Evolutionary conservation across 2,113 vertebrate genomes (phyloP).

Genomic region (Cyanoramphus novaezelandiae): DNA sequence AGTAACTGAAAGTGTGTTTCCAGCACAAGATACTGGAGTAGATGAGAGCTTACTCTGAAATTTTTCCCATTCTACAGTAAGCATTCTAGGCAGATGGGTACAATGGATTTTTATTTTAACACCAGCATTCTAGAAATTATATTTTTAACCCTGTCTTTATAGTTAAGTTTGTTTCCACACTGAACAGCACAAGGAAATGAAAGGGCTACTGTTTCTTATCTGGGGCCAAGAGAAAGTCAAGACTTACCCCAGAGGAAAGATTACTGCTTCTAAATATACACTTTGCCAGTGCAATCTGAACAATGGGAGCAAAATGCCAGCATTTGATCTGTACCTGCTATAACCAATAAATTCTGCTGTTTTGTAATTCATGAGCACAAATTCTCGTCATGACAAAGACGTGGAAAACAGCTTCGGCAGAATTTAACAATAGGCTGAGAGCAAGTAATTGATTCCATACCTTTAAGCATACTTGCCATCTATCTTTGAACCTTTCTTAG

Average conservation of each 20-base stretch:
- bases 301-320: slow-evolving; percentile 29
- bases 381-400: background rate
- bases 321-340: slow-evolving; percentile 6
- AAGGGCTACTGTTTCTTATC: background rate
- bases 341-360: slow-evolving; percentile 19
- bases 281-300: slow-evolving; percentile 2
- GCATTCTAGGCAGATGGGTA: background rate
- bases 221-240: background rate
- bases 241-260: background rate
- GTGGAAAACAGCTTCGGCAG: background rate
- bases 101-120: background rate
- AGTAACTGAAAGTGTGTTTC: background rate
- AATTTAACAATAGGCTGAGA: background rate
- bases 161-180: background rate
- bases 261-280: background rate
- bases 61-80: background rate
- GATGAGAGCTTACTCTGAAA: background rate
- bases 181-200: background rate
- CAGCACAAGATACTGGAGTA: background rate
- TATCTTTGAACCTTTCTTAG: background rate
- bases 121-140: background rate
- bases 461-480: background rate
- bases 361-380: background rate
- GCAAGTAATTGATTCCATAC: background rate
- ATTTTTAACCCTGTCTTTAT: background rate